These are phyloP conservation scores for Axis porcinus DNA, from an alignment of 2,113 vertebrate species.

Conservation along the genomic window DNA sequence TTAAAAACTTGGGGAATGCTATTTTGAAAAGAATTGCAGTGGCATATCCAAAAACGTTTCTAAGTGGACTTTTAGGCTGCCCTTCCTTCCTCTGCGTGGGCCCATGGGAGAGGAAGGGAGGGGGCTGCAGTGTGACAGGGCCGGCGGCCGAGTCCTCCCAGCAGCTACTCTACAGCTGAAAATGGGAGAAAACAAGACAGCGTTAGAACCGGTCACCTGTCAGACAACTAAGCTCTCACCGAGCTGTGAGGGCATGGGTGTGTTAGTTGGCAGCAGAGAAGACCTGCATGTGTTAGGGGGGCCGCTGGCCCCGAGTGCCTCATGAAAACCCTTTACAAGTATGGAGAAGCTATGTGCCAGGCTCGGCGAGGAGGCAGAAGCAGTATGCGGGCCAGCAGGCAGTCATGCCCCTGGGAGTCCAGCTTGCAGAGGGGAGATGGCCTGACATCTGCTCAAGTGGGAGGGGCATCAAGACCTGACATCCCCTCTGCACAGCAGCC, in stretches of 20 bases:
- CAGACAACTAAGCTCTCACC: constrained; percentile 22
- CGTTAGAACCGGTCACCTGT: constrained; percentile 75
- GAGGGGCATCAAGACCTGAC: not conserved
- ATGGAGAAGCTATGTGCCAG: constrained; percentile 71
- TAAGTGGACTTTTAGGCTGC: constrained; percentile 75
- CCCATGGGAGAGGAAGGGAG: constrained; percentile 77
- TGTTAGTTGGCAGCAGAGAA: constrained; percentile 72
- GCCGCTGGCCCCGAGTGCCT: not conserved
- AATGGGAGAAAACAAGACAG: constrained; percentile 87
- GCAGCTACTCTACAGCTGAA: constrained; percentile 92
- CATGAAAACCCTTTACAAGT: constrained; percentile 80
- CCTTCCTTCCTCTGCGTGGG: constrained; percentile 83
- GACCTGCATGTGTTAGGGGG: constrained; percentile 59
- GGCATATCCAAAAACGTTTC: constrained; percentile 64
- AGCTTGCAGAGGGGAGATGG: constrained; percentile 83
- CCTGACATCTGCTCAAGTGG: constrained; percentile 3
- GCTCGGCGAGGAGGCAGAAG: constrained; percentile 48
- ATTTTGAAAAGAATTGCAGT: constrained; percentile 72
- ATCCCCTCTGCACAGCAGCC: not conserved
- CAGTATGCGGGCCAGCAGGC: constrained; percentile 78
- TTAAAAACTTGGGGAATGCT: constrained; percentile 67
- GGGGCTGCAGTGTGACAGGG: constrained; percentile 82
- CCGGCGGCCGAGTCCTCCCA: constrained; percentile 80
- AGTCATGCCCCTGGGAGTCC: constrained; percentile 70
- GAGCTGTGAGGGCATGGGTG: constrained; percentile 54